Percentiles rank a stretch among this genome's conserved stretches.
phyloP scores from a whole-genome alignment of 2,888 invertebrate genomes.

The Hyles lineata region DNA sequence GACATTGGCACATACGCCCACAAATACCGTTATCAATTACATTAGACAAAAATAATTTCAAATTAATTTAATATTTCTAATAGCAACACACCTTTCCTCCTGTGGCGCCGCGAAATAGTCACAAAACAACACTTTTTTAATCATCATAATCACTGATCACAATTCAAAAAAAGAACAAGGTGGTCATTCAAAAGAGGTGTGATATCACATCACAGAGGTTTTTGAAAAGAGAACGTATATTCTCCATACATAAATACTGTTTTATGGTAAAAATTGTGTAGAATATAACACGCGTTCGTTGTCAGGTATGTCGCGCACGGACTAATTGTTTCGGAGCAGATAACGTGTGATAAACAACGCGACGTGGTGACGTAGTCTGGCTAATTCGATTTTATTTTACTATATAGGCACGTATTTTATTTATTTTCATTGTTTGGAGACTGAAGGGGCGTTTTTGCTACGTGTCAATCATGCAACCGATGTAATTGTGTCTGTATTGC shows the following conservation, averaged over 20 bases:
- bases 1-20: not conserved
- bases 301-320: slow-evolving; percentile 59
- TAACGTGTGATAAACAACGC: slow-evolving; percentile 69
- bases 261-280: not conserved
- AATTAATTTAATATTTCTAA: not conserved
- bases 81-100: slow-evolving; percentile 51
- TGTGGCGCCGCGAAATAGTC: slow-evolving; percentile 54
- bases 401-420: not conserved
- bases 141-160: slow-evolving; percentile 44
- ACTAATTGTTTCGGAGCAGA: slow-evolving; percentile 72
- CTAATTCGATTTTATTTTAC: slow-evolving; percentile 36
- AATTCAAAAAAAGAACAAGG: slow-evolving; percentile 23
- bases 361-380: slow-evolving; percentile 36
- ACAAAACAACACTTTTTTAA: slow-evolving; percentile 64
- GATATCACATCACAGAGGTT: not conserved
- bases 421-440: not conserved
- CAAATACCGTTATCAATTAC: not conserved
- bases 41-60: not conserved
- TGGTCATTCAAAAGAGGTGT: slow-evolving; percentile 13
- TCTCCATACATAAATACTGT: no score
- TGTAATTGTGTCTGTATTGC: not conserved
- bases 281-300: slow-evolving; percentile 48
- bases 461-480: not conserved
- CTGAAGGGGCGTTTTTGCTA: not conserved
- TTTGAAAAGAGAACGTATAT: not conserved